These are phyloP conservation scores for Erpornis zantholeuca DNA, from an alignment of 2,113 vertebrate species.

Conservation along the genomic window DNA sequence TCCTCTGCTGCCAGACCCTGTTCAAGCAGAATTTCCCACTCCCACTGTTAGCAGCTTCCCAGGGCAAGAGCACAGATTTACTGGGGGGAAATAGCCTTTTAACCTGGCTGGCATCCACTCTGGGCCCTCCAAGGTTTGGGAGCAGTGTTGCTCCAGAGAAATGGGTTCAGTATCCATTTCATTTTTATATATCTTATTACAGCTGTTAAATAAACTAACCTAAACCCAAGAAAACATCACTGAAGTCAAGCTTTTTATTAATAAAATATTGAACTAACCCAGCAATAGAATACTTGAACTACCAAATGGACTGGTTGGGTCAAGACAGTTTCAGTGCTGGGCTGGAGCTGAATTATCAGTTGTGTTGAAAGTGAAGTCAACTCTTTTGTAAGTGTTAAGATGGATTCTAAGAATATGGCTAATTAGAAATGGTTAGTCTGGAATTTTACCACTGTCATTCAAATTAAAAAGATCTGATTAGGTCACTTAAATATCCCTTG, in stretches of 20 bases:
- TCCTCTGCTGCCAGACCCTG: neutral
- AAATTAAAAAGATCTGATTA: neutral
- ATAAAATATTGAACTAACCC: neutral
- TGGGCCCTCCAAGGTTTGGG: neutral
- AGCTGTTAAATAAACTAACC: slow-evolving; percentile 26
- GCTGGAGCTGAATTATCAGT: neutral
- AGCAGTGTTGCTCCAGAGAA: neutral
- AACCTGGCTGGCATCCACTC: neutral
- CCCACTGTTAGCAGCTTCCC: neutral
- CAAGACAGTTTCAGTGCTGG: neutral
- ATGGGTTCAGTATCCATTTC: slow-evolving; percentile 15
- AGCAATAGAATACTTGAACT: neutral
- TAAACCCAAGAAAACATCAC: neutral
- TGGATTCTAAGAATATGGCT: neutral
- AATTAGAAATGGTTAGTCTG: neutral
- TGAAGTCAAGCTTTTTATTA: neutral
- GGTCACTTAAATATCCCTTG: neutral
- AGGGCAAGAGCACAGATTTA: slow-evolving; percentile 2
- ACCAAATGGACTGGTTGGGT: neutral
- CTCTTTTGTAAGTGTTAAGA: neutral
- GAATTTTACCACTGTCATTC: neutral
- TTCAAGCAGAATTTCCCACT: neutral
- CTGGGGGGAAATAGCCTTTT: slow-evolving; percentile 5
- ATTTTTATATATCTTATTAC: slow-evolving; percentile 12
- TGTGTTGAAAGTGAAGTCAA: neutral